phyloP scores from a whole-genome alignment of 2,888 invertebrate genomes.

The Eretmocerus hayati region DNA sequence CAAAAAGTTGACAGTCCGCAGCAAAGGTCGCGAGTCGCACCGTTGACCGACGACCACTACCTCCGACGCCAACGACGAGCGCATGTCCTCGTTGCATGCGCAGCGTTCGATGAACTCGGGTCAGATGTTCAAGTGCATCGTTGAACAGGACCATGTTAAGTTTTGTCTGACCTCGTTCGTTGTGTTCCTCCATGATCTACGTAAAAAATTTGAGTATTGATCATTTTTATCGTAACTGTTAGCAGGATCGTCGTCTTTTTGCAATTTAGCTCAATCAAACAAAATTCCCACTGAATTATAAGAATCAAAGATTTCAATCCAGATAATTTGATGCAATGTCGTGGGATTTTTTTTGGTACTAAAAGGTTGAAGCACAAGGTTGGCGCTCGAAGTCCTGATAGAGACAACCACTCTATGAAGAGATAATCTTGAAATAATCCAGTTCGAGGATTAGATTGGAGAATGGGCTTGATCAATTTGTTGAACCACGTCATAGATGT shows the following conservation, averaged over 20 bases:
- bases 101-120: constrained; percentile 76
- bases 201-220: neutral
- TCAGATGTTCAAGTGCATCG: constrained; percentile 85
- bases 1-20: constrained; percentile 74
- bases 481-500: too few relatives aligned
- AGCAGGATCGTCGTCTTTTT: neutral
- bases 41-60: constrained; percentile 80
- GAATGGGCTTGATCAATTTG: too few relatives aligned
- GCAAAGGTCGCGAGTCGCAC: constrained; percentile 76
- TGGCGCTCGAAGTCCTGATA: too few relatives aligned
- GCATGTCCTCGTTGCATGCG: constrained; percentile 79
- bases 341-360: too few relatives aligned
- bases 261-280: neutral
- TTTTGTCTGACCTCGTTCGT: constrained; percentile 59
- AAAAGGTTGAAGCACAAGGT: too few relatives aligned
- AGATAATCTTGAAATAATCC: too few relatives aligned
- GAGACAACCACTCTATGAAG: too few relatives aligned
- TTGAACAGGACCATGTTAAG: constrained; percentile 83
- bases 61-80: constrained; percentile 81
- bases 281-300: too few relatives aligned
- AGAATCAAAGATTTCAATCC: too few relatives aligned
- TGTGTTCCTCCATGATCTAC: constrained; percentile 78
- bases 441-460: too few relatives aligned
- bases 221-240: too few relatives aligned
- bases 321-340: too few relatives aligned